A percentile compares a stretch with the other conserved stretches of the same genome.
phyloP scores from a whole-genome alignment of 2,113 vertebrate species.

The Microcebus jonahi region DNA sequence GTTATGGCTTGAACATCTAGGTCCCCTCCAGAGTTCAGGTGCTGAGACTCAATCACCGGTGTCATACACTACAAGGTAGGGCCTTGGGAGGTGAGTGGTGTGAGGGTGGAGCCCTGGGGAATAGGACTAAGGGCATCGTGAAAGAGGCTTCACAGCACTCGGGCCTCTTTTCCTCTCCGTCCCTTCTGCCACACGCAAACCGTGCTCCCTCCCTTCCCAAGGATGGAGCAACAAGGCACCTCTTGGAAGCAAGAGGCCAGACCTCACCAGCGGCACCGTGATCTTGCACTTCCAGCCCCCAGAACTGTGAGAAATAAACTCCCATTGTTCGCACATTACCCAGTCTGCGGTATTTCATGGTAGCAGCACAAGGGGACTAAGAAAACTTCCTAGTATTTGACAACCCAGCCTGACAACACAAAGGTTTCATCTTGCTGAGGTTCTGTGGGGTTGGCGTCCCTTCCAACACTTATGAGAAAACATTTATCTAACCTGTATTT shows the following conservation, averaged over 20 bases:
- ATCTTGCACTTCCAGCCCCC: neutral
- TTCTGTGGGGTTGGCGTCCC: neutral
- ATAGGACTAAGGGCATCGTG: neutral
- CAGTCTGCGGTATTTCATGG: fast-evolving
- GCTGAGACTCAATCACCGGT: neutral
- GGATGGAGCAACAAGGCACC: neutral
- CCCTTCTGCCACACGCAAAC: neutral
- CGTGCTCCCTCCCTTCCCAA: fast-evolving
- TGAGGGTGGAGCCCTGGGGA: neutral
- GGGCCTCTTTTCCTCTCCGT: neutral
- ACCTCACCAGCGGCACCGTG: fast-evolving
- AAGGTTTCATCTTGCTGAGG: fast-evolving
- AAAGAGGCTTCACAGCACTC: neutral
- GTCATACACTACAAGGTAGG: fast-evolving
- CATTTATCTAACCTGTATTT: fast-evolving
- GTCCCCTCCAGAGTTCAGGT: neutral
- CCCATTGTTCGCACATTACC: neutral
- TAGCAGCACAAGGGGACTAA: too few relatives aligned
- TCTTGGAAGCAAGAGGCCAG: too few relatives aligned
- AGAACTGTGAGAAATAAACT: too few relatives aligned
- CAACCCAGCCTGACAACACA: fast-evolving
- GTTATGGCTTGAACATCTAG: fast-evolving
- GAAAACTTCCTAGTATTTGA: fast-evolving
- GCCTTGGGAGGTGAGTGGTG: fast-evolving
- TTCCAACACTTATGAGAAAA: neutral